Base-by-base conservation (phyloP, 2,113 vertebrate genomes). In the Chroicocephalus ridibundus region DNA sequence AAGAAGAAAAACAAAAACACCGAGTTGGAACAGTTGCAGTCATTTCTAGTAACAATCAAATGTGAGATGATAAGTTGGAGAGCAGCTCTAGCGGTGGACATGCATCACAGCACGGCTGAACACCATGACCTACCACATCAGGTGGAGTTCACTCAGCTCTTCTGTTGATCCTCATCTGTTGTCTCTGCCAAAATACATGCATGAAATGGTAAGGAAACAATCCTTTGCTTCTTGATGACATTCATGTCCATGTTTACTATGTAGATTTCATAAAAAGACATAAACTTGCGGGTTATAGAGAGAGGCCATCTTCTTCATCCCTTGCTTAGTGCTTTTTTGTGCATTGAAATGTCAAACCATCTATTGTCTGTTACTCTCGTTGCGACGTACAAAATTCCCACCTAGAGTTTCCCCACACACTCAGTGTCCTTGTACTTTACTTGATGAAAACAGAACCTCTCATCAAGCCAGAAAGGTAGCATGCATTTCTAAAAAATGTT, bases 1-100 rank as follows among this genome's bases (percentile, higher is more conserved):
- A 95, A 93, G 91, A 92, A 74, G 64, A 46, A 92, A 94, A 88
- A 36, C 62, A 76, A 95, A 93, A 89, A 81, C 51, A 83, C 88
- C 81, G 34, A 74, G 24, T 17, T 88, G 76, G 71, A 93, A 81
- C n/a, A 66, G 47, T 60, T 75, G 46, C 5, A 52, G 77, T 81
- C 13, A 55, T 90, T 95, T 78, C 76, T 68, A 90, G 68, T 71
- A 88, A 78, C 25, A 66, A 64, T 55, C 46, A 62, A 52, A 76
- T 0, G 3, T n/a, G 58, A 66, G 75, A 66, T 15, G 32, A 80
- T 55, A 62, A 81, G 86, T 17, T 40, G 36, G 60, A 77, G 57
- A 90, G n/a, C 21, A 60, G 42, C 7, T 83, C 46, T 69, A 66
- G n/a, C 18, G 66, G 9, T 47, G 60, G 24, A 52, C 26, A 11